These are phyloP conservation scores for Saccopteryx leptura DNA, from an alignment of 2,113 vertebrate species.

Conservation along the genomic window DNA sequence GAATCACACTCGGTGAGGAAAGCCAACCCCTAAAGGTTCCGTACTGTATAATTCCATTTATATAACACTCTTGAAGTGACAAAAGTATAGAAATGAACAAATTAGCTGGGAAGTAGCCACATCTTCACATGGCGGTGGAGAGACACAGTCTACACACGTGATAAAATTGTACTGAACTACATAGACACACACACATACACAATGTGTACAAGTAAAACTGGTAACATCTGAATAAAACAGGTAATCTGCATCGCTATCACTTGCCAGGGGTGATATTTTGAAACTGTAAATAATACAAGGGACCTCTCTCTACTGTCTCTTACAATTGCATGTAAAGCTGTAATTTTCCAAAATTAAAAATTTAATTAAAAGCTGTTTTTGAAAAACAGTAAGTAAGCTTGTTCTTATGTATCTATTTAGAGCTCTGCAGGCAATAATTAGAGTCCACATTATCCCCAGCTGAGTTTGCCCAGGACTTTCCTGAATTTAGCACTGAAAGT, in stretches of 20 bases:
- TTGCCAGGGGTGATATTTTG: background rate
- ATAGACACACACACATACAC: background rate
- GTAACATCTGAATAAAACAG: background rate
- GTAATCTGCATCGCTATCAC: background rate
- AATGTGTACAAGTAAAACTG: background rate
- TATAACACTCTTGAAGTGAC: background rate
- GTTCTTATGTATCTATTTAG: background rate
- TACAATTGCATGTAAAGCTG: background rate
- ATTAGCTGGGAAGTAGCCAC: background rate
- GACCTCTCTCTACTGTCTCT: background rate
- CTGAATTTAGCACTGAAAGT: background rate
- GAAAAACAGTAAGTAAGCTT: background rate
- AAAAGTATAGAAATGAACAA: background rate
- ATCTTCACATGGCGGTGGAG: background rate
- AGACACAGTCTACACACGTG: background rate
- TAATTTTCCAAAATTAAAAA: slow-evolving; percentile 5
- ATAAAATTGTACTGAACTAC: background rate
- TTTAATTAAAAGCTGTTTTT: background rate
- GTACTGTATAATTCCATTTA: background rate
- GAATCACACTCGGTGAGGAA: background rate
- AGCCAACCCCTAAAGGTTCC: background rate
- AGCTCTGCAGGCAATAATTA: background rate
- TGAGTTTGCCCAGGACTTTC: background rate
- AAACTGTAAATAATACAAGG: background rate
- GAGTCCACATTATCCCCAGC: background rate